phyloP scores from a whole-genome alignment of 1,140 invertebrate genomes.

The Drosophila athabasca region DNA sequence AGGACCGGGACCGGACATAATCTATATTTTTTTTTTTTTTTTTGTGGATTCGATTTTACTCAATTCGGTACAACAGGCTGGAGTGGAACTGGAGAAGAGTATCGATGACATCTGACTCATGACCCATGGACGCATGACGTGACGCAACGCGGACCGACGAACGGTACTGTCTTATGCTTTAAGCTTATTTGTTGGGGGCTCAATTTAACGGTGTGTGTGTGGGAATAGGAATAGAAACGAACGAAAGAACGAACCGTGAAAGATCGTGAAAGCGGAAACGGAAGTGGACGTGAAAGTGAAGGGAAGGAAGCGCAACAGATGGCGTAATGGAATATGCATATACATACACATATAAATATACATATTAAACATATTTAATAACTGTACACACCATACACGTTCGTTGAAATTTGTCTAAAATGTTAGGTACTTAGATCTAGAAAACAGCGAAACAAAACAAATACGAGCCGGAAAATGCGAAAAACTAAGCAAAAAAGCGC shows the following conservation, averaged over 20 bases:
- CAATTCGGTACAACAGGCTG: conserved; percentile 8
- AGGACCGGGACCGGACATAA: background rate
- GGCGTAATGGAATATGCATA: conserved; percentile 54
- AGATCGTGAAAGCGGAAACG: conserved; percentile 7
- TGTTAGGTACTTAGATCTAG: conserved; percentile 73
- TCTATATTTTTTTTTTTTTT: conserved; percentile 49
- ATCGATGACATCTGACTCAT: conserved; percentile 9
- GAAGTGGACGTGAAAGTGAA: background rate
- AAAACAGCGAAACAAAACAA: conserved; percentile 36
- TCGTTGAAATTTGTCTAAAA: conserved; percentile 61
- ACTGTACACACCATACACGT: conserved; percentile 56
- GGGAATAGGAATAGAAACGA: conserved; percentile 12
- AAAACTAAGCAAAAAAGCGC: conserved; percentile 20
- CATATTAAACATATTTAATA: conserved; percentile 63
- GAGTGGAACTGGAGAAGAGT: conserved; percentile 1
- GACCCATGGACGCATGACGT: no score
- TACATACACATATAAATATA: conserved; percentile 28
- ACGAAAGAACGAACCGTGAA: background rate
- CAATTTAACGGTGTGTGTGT: conserved; percentile 37
- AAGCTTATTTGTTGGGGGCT: conserved; percentile 65
- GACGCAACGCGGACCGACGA: conserved; percentile 15
- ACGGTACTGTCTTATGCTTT: conserved; percentile 52
- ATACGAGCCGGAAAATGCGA: conserved; percentile 51
- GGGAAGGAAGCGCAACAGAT: conserved; percentile 14
- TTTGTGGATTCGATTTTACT: conserved; percentile 25